Evolutionary conservation across 2,797 vertebrate genomes (phyloP).

Genomic region (Hyperoplus immaculatus): DNA sequence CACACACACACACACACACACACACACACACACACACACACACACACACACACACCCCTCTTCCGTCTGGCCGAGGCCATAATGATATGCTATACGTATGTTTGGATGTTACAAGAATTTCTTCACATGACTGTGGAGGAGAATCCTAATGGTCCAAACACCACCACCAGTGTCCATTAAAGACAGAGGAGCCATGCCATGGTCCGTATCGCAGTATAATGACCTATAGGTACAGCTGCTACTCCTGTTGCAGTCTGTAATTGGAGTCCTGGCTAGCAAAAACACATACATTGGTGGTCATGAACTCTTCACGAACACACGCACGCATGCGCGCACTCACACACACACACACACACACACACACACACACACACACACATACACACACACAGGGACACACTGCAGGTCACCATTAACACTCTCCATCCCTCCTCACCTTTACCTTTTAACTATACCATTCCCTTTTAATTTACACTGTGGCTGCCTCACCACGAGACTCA

Average conservation of each 20-base stretch:
- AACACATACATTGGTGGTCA: conserved; percentile 32
- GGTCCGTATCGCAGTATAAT: conserved; percentile 74
- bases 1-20: conserved; percentile 15
- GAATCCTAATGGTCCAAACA: conserved; percentile 80
- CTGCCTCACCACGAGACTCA: conserved; percentile 10
- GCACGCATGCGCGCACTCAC: background rate
- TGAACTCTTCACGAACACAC: conserved; percentile 23
- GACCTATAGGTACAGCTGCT: conserved; percentile 76
- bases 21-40: conserved; percentile 5
- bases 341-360: conserved; percentile 25
- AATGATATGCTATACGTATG: conserved; percentile 65
- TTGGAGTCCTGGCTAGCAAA: conserved; percentile 71
- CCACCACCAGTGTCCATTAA: conserved; percentile 72
- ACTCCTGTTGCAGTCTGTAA: conserved; percentile 73
- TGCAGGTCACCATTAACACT: conserved; percentile 55
- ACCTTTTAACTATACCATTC: conserved; percentile 20
- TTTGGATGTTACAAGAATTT: conserved; percentile 66
- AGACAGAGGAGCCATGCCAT: conserved; percentile 72
- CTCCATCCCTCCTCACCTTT: conserved; percentile 37
- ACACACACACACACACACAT: conserved; percentile 7
- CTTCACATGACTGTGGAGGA: conserved; percentile 73
- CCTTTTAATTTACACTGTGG: conserved; percentile 29
- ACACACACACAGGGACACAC: conserved; percentile 33
- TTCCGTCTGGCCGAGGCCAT: conserved; percentile 42
- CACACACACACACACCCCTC: conserved; percentile 8